A percentile compares a stretch with the other conserved stretches of the same genome.
These are phyloP conservation scores for Parapsyche elsis DNA, from an alignment of 1,140 invertebrate species.

Conservation along the genomic window DNA sequence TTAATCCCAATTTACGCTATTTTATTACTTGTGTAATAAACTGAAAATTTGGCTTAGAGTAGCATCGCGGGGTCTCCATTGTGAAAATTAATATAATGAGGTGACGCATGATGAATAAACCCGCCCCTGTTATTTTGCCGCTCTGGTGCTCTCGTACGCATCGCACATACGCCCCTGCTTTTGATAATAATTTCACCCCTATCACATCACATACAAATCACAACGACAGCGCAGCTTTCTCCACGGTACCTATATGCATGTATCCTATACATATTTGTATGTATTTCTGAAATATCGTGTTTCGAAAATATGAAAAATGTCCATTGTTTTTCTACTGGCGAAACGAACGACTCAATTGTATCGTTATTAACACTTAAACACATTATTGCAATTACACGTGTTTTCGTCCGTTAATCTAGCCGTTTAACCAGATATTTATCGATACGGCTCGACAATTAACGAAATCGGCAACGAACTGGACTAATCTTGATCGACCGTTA, in stretches of 20 bases:
- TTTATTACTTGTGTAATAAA: background rate
- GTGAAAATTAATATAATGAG: slow-evolving; percentile 22
- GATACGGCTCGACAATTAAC: slow-evolving; percentile 23
- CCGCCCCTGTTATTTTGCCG: background rate
- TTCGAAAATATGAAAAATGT: too few relatives aligned
- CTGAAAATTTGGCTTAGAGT: background rate
- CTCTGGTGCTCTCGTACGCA: background rate
- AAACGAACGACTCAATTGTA: background rate
- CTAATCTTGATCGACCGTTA: slow-evolving; percentile 29
- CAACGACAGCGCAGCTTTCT: background rate
- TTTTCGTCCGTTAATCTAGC: background rate
- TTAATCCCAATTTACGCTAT: too few relatives aligned
- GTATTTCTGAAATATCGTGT: background rate
- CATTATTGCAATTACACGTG: background rate
- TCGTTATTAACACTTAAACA: background rate
- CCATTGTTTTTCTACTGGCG: background rate
- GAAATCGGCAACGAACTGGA: slow-evolving; percentile 22
- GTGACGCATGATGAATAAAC: slow-evolving; percentile 12
- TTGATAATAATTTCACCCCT: background rate
- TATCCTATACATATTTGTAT: background rate
- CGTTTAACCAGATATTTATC: slow-evolving; percentile 24
- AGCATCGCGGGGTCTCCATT: background rate
- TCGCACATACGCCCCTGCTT: background rate
- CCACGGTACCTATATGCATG: background rate
- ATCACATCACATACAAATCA: background rate